These are phyloP conservation scores for Setipinna tenuifilis DNA, from an alignment of 2,797 vertebrate genomes.

Conservation along the genomic window DNA sequence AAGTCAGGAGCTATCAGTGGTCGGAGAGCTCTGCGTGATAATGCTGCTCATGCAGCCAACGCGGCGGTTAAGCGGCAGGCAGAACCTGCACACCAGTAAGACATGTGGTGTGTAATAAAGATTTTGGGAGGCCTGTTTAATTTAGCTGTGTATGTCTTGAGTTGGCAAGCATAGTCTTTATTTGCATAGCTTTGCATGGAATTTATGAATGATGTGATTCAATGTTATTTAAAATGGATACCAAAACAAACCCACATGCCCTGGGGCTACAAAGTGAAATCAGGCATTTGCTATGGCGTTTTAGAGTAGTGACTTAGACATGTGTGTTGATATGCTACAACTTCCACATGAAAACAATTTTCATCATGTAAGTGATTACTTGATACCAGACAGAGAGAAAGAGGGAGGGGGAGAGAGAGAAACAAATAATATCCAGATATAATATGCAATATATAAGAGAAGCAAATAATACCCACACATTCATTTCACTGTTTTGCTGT, in stretches of 20 bases:
- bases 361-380: neutral
- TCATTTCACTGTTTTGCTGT: neutral
- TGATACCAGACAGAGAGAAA: too few species aligned
- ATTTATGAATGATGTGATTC: neutral
- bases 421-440: neutral
- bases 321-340: neutral
- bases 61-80: neutral
- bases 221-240: neutral
- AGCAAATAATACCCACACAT: neutral
- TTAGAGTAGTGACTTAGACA: neutral
- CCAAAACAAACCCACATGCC: neutral
- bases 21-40: neutral
- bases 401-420: neutral
- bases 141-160: neutral
- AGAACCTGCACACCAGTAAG: neutral
- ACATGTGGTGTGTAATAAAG: neutral
- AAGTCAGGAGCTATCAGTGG: constrained; percentile 22
- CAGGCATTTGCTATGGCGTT: neutral
- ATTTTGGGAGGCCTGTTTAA: constrained; percentile 12
- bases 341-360: neutral
- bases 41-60: neutral
- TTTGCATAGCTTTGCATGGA: neutral
- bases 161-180: neutral
- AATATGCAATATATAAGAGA: neutral
- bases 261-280: neutral